Base-by-base conservation (phyloP, 2,797 vertebrate genomes). In the Falco berigora region DNA sequence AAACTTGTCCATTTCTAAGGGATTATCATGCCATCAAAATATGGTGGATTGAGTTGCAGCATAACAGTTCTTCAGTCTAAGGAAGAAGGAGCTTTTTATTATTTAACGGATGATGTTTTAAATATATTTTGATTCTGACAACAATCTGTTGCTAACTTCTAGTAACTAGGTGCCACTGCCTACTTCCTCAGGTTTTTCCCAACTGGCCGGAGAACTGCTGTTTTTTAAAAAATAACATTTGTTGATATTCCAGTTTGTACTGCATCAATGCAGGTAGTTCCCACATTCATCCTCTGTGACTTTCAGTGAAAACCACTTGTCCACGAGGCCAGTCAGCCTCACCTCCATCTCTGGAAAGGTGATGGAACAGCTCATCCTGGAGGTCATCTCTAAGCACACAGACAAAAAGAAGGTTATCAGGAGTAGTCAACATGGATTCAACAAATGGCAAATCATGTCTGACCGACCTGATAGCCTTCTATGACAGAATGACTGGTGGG, bases 61-160 rank as follows among this genome's bases (percentile, higher is more conserved):
- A 13, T n/a, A 84, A 74, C 10, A 82, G n/a, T n/a, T 89, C 42
- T 53, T 86, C 56, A 93, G 58, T 46, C 30, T 88, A 86, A 69
- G 40, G 75, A 93, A 44, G 53, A 69, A 80, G 68, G 44, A 64
- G 53, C 18, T 72, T 87, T 88, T 86, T 78, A 66, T 86, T 91
- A 68, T 78, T 86, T 87, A 95, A 66, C 72, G 80, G 64, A 68
- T 75, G 53, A 85, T 64, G 86, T 93, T 94, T 92, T 52, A 92
- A 75, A n/a, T 52, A 11, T 44, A 91, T 89, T 94, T 59, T 74
- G 61, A 91, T 53, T 64, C 80, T 87, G 77, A 80, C 53, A 81
- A 75, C 20, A 20, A 53, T 27, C 55, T 61, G 63, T 47, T 89
- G 80, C 82, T 94, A 82, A 71, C 58, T 82, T 90, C 52, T 73